Evolutionary conservation across 2,797 vertebrate species (phyloP), one percentile per base, ranked within the genome.

Genomic region (Microchirus variegatus): DNA sequence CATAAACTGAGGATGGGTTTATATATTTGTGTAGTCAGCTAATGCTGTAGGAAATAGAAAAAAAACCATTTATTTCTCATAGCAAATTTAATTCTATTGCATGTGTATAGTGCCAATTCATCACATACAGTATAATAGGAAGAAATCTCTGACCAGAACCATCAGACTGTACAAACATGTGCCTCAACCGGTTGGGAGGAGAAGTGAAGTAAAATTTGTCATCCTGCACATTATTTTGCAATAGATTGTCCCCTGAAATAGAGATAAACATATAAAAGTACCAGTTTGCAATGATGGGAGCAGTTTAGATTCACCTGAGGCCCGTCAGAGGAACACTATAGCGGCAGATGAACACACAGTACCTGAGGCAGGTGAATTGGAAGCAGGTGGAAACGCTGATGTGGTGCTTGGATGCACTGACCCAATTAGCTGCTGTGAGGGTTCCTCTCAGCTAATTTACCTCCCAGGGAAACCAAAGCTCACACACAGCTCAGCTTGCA

Each of bases 351-450:
- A 68, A 37, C 42, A 15, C 59, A 82, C 78, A 72, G 63, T 3
- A 22, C 22, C 22, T 22, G 72, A 74, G 45, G 42, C 82, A 81
- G 80, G 54, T 72, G 78, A 84, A 71, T 66, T 63, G 79, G 67
- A 72, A 41, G 53, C 63, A 67, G 64, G 57, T 70, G 69, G 65
- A 57, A 73, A 67, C 54, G 51, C 58, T 58, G 69, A 72, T 59
- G 9, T 69, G 59, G 64, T 54, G 65, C 72, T 49, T 64, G 64
- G 63, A 57, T 75, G 67, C 71, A 51, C 43, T 49, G 56, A 58
- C 67, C 63, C 54, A 78, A 77, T 84, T 66, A 87, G 53, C 62
- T 8, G 63, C 16, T 22, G 52, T 17, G 26, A 35, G 40, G 49
- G 58, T 41, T 35, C 26, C 14, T 46, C 35, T 64, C 55, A 65